Evolutionary conservation across 2,113 vertebrate species (phyloP).

Genomic region (Chaetops frenatus): DNA sequence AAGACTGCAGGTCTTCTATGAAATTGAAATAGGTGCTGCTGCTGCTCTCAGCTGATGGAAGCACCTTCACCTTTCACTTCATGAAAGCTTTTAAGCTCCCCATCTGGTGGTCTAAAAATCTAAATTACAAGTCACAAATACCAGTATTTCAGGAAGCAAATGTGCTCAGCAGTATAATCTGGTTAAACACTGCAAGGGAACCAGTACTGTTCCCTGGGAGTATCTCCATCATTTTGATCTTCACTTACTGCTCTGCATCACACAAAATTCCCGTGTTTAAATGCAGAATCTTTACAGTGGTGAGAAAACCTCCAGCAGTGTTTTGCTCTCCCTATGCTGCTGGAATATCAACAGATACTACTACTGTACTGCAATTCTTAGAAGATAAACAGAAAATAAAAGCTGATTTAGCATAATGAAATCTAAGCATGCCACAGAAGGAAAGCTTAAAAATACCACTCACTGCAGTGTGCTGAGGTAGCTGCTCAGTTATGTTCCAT

Average conservation of each 20-base stretch:
- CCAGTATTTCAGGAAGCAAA: neutral
- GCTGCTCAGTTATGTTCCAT: neutral
- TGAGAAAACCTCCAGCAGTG: neutral
- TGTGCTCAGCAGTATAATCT: neutral
- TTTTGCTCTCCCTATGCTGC: neutral
- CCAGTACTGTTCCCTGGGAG: neutral
- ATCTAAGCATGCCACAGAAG: neutral
- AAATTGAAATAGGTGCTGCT: neutral
- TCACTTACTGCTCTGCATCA: neutral
- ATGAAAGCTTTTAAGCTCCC: neutral
- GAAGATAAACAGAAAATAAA: neutral
- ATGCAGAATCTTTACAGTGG: neutral
- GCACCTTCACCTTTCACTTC: neutral
- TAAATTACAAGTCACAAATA: neutral
- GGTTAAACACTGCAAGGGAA: neutral
- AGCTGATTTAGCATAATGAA: neutral
- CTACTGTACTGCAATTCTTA: neutral
- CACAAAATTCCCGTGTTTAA: neutral
- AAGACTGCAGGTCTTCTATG: neutral
- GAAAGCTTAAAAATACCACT: neutral
- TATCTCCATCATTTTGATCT: neutral
- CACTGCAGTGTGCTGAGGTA: accelerated
- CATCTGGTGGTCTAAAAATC: neutral
- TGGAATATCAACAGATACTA: neutral
- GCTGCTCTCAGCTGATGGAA: neutral